These are phyloP conservation scores for Triplophysa siluroides DNA, from an alignment of 2,113 vertebrate genomes.

Conservation along the genomic window DNA sequence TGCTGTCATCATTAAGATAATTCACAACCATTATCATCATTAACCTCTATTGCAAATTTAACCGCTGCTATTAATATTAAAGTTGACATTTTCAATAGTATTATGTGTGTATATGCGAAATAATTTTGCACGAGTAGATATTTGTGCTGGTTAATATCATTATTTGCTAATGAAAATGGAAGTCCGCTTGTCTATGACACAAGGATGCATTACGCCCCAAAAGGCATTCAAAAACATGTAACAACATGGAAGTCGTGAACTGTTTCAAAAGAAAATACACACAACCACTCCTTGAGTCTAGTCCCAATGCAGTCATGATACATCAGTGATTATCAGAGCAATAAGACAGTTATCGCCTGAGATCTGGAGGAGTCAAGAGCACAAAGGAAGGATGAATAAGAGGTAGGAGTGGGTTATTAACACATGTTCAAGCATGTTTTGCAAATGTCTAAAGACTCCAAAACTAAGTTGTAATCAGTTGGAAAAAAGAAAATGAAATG, in stretches of 20 bases:
- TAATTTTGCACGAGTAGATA: not conserved
- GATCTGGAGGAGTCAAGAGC: not conserved
- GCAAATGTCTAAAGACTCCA: not conserved
- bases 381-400: slow-evolving; percentile 11
- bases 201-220: not conserved
- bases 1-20: not conserved
- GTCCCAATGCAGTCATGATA: not conserved
- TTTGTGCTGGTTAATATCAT: not conserved
- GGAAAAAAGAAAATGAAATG: not conserved
- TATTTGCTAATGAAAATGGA: not conserved
- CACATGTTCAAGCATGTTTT: not conserved
- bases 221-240: not conserved
- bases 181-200: not conserved
- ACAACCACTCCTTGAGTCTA: slow-evolving; percentile 10
- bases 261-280: slow-evolving; percentile 26
- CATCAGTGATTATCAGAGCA: not conserved
- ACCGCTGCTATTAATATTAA: not conserved
- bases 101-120: not conserved
- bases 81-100: not conserved
- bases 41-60: no score
- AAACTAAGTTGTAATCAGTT: no score
- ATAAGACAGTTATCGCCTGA: not conserved
- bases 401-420: not conserved
- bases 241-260: not conserved
- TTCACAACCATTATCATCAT: not conserved